These are phyloP conservation scores for Brachionus rotundiformis DNA, from an alignment of 1,140 invertebrate genomes.

Conservation along the genomic window DNA sequence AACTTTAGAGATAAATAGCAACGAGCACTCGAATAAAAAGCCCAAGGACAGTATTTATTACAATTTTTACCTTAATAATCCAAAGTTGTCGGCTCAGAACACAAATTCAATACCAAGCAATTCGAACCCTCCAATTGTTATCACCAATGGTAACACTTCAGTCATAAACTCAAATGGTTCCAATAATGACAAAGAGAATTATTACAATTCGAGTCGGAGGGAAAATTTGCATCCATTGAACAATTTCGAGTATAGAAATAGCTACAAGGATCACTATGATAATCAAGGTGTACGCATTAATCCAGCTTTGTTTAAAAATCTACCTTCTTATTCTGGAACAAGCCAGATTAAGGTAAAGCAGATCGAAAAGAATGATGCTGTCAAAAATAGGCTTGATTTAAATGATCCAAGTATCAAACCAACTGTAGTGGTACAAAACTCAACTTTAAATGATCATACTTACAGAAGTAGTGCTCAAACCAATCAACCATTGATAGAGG, in stretches of 20 bases:
- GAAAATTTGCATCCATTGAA: slow-evolving; percentile 46
- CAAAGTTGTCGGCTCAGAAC: background rate
- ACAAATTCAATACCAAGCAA: background rate
- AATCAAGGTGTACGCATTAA: slow-evolving; percentile 49
- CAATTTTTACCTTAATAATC: slow-evolving; percentile 38
- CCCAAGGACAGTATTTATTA: slow-evolving; percentile 43
- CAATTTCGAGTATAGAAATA: slow-evolving; percentile 49
- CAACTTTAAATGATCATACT: slow-evolving; percentile 46
- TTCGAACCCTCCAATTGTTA: background rate
- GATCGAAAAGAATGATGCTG: background rate
- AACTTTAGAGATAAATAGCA: slow-evolving; percentile 26
- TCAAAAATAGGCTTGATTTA: background rate
- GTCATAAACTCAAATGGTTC: background rate
- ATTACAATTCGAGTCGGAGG: slow-evolving; percentile 44
- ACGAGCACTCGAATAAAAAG: slow-evolving; percentile 48
- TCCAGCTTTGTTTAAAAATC: slow-evolving; percentile 44
- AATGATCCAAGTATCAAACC: background rate
- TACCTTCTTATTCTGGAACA: slow-evolving; percentile 9
- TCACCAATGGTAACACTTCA: background rate
- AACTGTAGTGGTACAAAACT: background rate
- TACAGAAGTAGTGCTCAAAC: background rate
- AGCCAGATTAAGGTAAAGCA: slow-evolving; percentile 15
- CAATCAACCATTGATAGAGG: background rate
- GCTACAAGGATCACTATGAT: slow-evolving; percentile 49
- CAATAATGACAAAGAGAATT: slow-evolving; percentile 51